Evolutionary conservation across 1,140 invertebrate genomes (phyloP), one percentile per base, ranked within the genome.

Genomic region (Lordiphosa clarofinis): DNA sequence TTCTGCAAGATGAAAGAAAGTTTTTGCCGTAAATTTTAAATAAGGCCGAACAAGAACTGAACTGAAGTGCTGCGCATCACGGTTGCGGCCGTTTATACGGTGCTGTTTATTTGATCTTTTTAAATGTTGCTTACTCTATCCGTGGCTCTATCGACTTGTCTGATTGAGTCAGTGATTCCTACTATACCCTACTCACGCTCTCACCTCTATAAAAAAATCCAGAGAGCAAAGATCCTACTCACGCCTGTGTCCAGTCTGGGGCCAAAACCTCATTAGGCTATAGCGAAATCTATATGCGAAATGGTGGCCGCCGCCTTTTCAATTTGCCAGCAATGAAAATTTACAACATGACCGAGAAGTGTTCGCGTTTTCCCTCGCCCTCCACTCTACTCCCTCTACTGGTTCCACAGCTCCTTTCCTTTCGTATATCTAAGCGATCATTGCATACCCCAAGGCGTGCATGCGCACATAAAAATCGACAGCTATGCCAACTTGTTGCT

Each of bases 401-500:
- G 39, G 13, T 24, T 4, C 36, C 2, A 38, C 49, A 39, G 12
- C 33, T 40, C 15, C 37, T 47, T 28, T 21, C 36, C 39, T 49
- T 31, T 46, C 36, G 48, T 56, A 56, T 54, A 49, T 54, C 52
- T 1, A 42, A 33, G 38, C 40, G 54, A 60, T 53, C 63, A 57
- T 87, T 87, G 84, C 84, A 84, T 87, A 87, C 64, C 84, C 78
- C 61, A 56, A 69, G 84, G 84, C 84, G 84, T 84, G 73, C 73
- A 84, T 78, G 84, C 84, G 84, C 84, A 87, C 84, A 87, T 87
- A 87, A 87, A 87, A 87, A 82, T 87, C 82, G 82, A 87, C 82
- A 86, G 75, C 69, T 65, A 84, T 79, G 72, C 53, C 42, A 43
- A 49, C 69, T 61, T 55, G 54, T 64, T 49, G 73, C 52, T 58